Evolutionary conservation across 2,888 invertebrate genomes (phyloP), one percentile per base, ranked within the genome.

Genomic region (Gymnosoma rotundatum): DNA sequence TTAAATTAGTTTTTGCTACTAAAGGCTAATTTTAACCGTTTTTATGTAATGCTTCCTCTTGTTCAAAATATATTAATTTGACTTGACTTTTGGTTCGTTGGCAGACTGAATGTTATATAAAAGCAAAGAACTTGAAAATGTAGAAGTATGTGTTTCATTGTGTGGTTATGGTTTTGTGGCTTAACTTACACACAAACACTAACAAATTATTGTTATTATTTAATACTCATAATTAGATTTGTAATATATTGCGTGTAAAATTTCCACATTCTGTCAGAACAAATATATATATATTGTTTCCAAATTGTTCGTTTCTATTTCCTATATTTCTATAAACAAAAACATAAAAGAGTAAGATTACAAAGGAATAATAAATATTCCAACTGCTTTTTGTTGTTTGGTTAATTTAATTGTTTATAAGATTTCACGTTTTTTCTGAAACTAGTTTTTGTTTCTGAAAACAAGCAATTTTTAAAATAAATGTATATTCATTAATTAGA

Each of bases 151-250:
- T 60, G 7, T 66, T 16, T 2, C 12, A 52, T 58, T 52, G 52
- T 25, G 42, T 14, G 48, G 52, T 36, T 69, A n/a, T 78, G 69
- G 42, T 61, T 52, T 69, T 69, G 45, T 61, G 14, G 52, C 52
- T 54, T 61, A 20, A 36, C 48, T 61, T 36, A 52, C 7, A 52
- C 60, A 63, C 7, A 52, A 4, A 64, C 61, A 50, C 18, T 18
- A 32, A 64, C 25, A 14, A 48, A 45, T 61, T 70, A 45, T 61
- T 70, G 76, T 78, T 84, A 81, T 81, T 84, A 84, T 81, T 84
- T 78, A 81, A 81, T 84, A 80, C 54, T 81, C 84, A 84, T 84
- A 84, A 84, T 84, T 84, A 81, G 84, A 81, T 84, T 84, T 84
- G 74, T 81, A 84, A 84, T 74, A 74, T 74, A 80, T 81, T 81